phyloP scores from a whole-genome alignment of 1,140 invertebrate genomes.

The Spodoptera frugiperda region DNA sequence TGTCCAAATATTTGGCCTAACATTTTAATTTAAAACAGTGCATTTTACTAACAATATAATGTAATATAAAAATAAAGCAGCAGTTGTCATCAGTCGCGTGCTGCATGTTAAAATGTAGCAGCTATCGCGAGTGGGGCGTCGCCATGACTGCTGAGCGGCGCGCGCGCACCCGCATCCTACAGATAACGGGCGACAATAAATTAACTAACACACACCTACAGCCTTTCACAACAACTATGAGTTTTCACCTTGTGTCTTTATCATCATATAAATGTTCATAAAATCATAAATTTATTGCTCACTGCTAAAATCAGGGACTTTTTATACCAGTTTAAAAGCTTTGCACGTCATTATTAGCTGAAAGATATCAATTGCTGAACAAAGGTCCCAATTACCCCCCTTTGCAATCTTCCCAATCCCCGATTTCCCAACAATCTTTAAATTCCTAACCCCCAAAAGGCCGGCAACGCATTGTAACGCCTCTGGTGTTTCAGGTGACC shows the following conservation, averaged over 20 bases:
- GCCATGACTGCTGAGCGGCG: slow-evolving; percentile 56
- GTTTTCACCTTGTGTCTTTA: slow-evolving; percentile 80
- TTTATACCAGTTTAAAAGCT: background rate
- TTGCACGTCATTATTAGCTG: background rate
- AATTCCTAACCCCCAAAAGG: too few relatives aligned
- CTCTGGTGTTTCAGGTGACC: too few relatives aligned
- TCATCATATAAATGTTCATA: slow-evolving; percentile 42
- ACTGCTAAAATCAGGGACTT: background rate
- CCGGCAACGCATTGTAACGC: too few relatives aligned
- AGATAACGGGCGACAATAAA: slow-evolving; percentile 80
- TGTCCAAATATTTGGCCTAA: background rate
- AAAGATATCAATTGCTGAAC: too few relatives aligned
- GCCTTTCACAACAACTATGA: slow-evolving; percentile 79
- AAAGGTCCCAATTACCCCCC: too few relatives aligned
- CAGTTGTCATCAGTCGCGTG: slow-evolving; percentile 69
- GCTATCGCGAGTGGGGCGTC: slow-evolving; percentile 50
- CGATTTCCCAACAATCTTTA: too few relatives aligned
- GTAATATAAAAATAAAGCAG: slow-evolving; percentile 48
- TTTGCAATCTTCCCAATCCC: too few relatives aligned
- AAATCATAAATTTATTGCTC: slow-evolving; percentile 11
- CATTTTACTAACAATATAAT: too few relatives aligned
- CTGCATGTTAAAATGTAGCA: slow-evolving; percentile 66
- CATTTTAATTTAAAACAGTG: background rate
- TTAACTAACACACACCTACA: slow-evolving; percentile 66
- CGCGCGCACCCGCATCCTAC: slow-evolving; percentile 74